A percentile compares a stretch with the other conserved stretches of the same genome.
These are phyloP conservation scores for Nylanderia fulva DNA, from an alignment of 1,140 invertebrate species.

Conservation along the genomic window DNA sequence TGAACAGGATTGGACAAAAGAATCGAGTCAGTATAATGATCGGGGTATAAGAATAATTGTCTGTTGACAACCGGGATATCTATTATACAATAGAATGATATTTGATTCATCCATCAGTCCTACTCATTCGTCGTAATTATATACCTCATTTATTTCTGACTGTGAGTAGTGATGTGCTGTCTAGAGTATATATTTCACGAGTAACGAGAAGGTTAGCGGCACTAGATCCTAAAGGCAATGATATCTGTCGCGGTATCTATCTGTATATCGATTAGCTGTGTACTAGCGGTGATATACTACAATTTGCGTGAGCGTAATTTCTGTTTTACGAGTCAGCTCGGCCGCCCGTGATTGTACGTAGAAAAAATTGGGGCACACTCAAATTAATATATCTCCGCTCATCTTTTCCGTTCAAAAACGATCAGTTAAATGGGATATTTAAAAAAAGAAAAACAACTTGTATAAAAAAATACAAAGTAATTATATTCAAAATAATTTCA, in stretches of 20 bases:
- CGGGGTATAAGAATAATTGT: constrained; percentile 29
- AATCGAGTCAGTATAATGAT: not conserved
- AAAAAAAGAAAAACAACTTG: not conserved
- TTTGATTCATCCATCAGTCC: not conserved
- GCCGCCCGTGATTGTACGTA: constrained; percentile 53
- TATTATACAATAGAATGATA: constrained; percentile 9
- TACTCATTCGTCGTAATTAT: not conserved
- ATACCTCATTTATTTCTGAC: constrained; percentile 37
- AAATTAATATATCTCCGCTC: not conserved
- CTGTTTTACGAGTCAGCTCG: constrained; percentile 56
- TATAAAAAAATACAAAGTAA: not conserved
- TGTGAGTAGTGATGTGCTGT: constrained; percentile 52
- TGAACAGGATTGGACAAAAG: not conserved
- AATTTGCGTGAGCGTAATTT: constrained; percentile 44
- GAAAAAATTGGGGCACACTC: constrained; percentile 31
- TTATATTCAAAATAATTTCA: not conserved
- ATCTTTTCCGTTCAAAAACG: not conserved
- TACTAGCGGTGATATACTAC: constrained; percentile 54
- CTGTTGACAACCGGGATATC: constrained; percentile 12
- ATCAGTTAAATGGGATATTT: not conserved
- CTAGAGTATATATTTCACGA: constrained; percentile 45
- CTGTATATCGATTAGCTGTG: constrained; percentile 58
- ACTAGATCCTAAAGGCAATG: constrained; percentile 54
- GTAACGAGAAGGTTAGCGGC: constrained; percentile 55
- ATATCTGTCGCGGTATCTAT: constrained; percentile 60